These are phyloP conservation scores for Steinernema khuongi DNA, from an alignment of 1,140 invertebrate species.

Conservation along the genomic window DNA sequence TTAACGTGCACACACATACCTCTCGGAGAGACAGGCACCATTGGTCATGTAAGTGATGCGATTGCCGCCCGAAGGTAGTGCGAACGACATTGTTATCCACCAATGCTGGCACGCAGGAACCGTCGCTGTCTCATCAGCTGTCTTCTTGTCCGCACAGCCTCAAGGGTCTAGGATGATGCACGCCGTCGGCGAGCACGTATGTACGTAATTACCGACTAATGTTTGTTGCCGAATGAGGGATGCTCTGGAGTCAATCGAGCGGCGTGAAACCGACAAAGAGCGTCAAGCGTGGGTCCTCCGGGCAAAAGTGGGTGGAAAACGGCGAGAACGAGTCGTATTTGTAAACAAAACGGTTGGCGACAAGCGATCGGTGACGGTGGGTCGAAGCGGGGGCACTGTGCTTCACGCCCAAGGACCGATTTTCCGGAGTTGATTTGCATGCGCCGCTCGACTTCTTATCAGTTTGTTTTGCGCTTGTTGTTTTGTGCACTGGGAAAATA, in stretches of 20 bases:
- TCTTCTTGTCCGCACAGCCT: neutral
- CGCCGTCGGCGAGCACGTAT: neutral
- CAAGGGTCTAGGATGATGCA: neutral
- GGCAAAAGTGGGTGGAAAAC: neutral
- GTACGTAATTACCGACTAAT: constrained; percentile 15
- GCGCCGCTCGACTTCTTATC: constrained; percentile 1
- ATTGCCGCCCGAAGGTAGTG: constrained; percentile 8
- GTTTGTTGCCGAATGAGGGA: neutral
- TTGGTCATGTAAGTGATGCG: constrained; percentile 16
- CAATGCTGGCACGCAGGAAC: neutral
- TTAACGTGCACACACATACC: neutral
- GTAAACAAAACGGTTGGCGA: constrained; percentile 10
- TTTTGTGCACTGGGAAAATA: neutral
- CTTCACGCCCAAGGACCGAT: neutral
- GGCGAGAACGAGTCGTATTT: neutral
- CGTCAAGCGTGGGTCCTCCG: neutral
- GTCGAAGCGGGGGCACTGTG: neutral
- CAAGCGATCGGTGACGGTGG: neutral
- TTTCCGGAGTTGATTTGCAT: neutral
- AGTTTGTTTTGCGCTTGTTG: constrained; percentile 11
- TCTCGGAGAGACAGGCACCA: neutral
- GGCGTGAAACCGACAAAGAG: neutral
- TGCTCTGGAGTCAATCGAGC: neutral
- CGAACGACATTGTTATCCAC: constrained; percentile 3
- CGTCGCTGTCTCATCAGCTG: neutral